Evolutionary conservation across 2,113 vertebrate species (phyloP), one percentile per base, ranked within the genome.

Genomic region (human): DNA sequence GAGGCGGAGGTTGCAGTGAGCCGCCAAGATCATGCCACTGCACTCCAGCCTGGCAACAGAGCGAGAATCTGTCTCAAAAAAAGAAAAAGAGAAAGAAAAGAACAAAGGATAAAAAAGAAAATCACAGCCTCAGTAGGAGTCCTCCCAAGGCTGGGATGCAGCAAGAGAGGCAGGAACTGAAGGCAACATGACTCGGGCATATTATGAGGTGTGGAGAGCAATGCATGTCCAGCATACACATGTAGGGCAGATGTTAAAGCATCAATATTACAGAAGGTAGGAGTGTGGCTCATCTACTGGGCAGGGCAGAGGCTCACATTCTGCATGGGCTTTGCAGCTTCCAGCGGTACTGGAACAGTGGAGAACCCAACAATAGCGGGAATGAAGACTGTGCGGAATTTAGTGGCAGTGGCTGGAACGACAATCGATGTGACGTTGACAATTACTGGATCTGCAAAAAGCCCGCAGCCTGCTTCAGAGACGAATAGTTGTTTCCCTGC

Each of bases 391-490:
- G 45, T 23, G n/a, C 30, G 0, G 79, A 76, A 11, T 16, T 83
- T 13, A 35, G n/a, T 16, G 3, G 20, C 1, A 3, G 43, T 2
- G 48, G 22, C 38, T 87, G 83, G 92, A 80, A 80, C 1, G 57
- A 78, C 17, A 5, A 9, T 14, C 11, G 0, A 11, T 48, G 80
- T 22, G 5, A 38, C 7, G 0, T 1, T 12, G 45, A 23, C 14
- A 66, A 32, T 0, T 45, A 45, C 61, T 88, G 92, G 73, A 4
- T 79, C 38, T 87, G 92, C 73, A 79, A n/a, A 40, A 66, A 25
- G 22, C 17, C 30, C 1, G 2, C 45, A 22, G 38, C 16, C 17
- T 68, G 90, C 43, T 96, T 86, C 32, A 22, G 5, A 6, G 3
- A 59, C 81, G 40, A 89, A 30, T 10, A 17, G 23, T 7, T 9